phyloP scores from a whole-genome alignment of 2,888 invertebrate genomes.

The Crioceris asparagi region DNA sequence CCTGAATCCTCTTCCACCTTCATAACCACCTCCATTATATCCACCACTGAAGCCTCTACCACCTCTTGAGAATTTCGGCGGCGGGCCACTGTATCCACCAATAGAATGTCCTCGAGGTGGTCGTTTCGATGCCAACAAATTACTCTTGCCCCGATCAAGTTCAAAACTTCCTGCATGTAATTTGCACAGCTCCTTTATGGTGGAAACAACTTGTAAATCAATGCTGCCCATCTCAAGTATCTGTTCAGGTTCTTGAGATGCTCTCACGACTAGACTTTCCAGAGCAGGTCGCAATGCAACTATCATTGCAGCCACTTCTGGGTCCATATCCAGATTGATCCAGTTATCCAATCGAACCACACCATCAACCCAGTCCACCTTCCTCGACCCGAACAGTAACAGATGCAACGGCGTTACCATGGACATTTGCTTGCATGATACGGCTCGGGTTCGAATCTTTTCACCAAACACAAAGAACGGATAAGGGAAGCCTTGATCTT shows the following conservation, averaged over 20 bases:
- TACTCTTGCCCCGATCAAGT: conserved; percentile 47
- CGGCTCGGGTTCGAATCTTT: conserved; percentile 91
- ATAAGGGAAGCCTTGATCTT: conserved; percentile 75
- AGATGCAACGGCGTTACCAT: conserved; percentile 93
- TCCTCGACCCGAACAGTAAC: conserved; percentile 83
- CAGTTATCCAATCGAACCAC: conserved; percentile 83
- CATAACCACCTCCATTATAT: conserved; percentile 6
- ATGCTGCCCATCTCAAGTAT: conserved; percentile 52
- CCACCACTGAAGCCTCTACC: conserved; percentile 14
- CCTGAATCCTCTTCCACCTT: conserved; percentile 15
- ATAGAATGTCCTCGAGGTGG: conserved; percentile 40
- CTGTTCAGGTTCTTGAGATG: conserved; percentile 69
- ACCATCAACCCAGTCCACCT: conserved; percentile 68
- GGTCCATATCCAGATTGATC: conserved; percentile 82
- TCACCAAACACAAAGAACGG: conserved; percentile 98
- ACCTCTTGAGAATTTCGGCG: conserved; percentile 37
- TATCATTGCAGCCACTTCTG: conserved; percentile 66
- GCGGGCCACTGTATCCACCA: conserved; percentile 30
- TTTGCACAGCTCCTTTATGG: conserved; percentile 64
- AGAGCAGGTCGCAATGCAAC: conserved; percentile 81
- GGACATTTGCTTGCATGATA: conserved; percentile 88
- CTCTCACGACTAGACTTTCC: conserved; percentile 72
- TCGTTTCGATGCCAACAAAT: conserved; percentile 43
- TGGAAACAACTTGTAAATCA: conserved; percentile 54
- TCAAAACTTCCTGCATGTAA: conserved; percentile 66